These are phyloP conservation scores for Vipera latastei DNA, from an alignment of 2,797 vertebrate genomes.

Conservation along the genomic window DNA sequence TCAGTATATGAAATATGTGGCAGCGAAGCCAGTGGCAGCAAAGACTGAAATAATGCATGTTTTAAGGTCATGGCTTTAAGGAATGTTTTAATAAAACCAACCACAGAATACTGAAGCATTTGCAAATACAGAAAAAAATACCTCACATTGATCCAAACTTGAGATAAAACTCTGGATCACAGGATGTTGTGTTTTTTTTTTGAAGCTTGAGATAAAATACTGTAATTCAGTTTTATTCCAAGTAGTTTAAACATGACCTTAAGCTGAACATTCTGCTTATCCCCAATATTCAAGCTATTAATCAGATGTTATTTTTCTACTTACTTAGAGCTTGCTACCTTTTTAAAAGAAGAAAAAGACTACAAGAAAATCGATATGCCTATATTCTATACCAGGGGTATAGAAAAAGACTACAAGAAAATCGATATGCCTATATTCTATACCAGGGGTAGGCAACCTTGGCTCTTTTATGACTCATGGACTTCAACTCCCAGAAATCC, in stretches of 20 bases:
- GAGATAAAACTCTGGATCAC: background rate
- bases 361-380: background rate
- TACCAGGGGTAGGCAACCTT: too few relatives aligned
- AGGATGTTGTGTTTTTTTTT: background rate
- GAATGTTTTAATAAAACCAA: background rate
- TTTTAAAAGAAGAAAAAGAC: background rate
- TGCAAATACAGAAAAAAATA: background rate
- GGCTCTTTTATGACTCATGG: too few relatives aligned
- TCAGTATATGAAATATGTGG: background rate
- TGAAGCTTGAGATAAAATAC: background rate
- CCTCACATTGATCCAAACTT: background rate
- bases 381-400: background rate
- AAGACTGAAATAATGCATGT: background rate
- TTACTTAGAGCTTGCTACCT: background rate
- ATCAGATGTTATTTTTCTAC: background rate
- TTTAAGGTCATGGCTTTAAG: background rate
- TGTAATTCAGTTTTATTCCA: background rate
- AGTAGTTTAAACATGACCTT: background rate
- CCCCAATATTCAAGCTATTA: background rate
- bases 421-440: too few relatives aligned
- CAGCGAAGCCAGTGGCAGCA: background rate
- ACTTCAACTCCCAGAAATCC: too few relatives aligned
- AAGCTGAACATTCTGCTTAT: background rate
- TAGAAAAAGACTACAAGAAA: slow-evolving; percentile 25
- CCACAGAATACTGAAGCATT: background rate